Conservation (phyloP, 2,113 vertebrate genomes). For the Ptychochromis oligacanthus region DNA sequence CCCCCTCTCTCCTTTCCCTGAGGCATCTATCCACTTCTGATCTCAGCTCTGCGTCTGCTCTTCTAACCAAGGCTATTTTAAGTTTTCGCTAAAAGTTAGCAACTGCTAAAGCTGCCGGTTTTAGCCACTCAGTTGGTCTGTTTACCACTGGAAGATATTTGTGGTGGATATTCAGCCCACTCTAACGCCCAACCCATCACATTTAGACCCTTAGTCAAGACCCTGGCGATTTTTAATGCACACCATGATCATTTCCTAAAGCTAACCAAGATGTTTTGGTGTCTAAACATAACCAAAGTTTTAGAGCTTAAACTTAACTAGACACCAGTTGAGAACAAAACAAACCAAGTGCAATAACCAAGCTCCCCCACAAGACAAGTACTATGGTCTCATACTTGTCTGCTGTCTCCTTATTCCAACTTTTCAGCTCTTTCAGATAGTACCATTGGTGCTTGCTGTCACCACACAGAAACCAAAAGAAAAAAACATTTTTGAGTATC, state of each 20-base stretch:
- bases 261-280: neutral
- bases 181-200: neutral
- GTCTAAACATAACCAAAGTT: neutral
- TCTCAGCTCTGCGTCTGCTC: neutral
- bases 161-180: neutral
- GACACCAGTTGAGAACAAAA: neutral
- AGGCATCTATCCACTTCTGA: slow-evolving; percentile 22
- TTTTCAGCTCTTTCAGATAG: no score
- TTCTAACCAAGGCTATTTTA: slow-evolving; percentile 7
- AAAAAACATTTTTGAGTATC: neutral
- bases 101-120: slow-evolving; percentile 9
- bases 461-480: neutral
- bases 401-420: no score
- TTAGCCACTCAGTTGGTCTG: neutral
- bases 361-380: no score
- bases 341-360: no score
- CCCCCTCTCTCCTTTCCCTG: neutral
- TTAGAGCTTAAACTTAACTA: neutral
- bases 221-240: neutral
- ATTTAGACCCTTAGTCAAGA: neutral
- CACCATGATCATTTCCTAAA: neutral
- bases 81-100: slow-evolving; percentile 10
- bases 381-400: no score
- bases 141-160: neutral
- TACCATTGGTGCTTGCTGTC: neutral